These are phyloP conservation scores for Sinocyclocheilus rhinocerous DNA, from an alignment of 2,113 vertebrate species.

Conservation along the genomic window DNA sequence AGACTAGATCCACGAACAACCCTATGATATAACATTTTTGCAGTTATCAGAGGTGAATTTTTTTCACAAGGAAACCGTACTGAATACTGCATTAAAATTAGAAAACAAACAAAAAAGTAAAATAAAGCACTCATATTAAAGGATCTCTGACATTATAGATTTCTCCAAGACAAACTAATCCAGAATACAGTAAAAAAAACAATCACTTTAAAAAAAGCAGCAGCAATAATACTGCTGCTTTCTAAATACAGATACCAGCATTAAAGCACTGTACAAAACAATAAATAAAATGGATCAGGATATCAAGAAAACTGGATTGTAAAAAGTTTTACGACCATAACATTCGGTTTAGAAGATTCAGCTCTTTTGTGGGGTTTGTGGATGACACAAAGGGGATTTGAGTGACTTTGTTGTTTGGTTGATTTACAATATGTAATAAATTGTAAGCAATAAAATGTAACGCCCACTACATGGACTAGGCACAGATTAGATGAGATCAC, in stretches of 20 bases:
- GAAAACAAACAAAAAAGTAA: slow-evolving; percentile 33
- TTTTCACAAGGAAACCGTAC: slow-evolving; percentile 35
- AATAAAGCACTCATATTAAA: slow-evolving; percentile 55
- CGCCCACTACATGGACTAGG: slow-evolving; percentile 6
- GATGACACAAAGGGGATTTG: not conserved
- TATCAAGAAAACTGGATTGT: slow-evolving; percentile 40
- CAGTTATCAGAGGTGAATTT: slow-evolving; percentile 39
- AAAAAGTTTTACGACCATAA: slow-evolving; percentile 20
- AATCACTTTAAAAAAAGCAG: slow-evolving; percentile 21
- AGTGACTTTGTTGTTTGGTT: not conserved
- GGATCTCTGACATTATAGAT: slow-evolving; percentile 59
- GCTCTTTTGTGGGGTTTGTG: not conserved
- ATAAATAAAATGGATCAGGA: slow-evolving; percentile 44
- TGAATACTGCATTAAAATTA: slow-evolving; percentile 23
- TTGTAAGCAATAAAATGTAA: not conserved
- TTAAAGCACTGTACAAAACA: slow-evolving; percentile 51
- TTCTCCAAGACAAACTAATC: slow-evolving; percentile 56
- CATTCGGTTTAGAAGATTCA: slow-evolving; percentile 2
- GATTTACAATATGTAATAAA: slow-evolving; percentile 31
- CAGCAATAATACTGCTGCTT: slow-evolving; percentile 42
- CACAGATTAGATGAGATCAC: slow-evolving; percentile 33
- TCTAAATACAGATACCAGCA: slow-evolving; percentile 42
- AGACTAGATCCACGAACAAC: slow-evolving; percentile 49
- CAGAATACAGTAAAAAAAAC: slow-evolving; percentile 49
- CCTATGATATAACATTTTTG: slow-evolving; percentile 17